Evolutionary conservation across 2,113 vertebrate genomes (phyloP).

Genomic region (Myotis davidii): DNA sequence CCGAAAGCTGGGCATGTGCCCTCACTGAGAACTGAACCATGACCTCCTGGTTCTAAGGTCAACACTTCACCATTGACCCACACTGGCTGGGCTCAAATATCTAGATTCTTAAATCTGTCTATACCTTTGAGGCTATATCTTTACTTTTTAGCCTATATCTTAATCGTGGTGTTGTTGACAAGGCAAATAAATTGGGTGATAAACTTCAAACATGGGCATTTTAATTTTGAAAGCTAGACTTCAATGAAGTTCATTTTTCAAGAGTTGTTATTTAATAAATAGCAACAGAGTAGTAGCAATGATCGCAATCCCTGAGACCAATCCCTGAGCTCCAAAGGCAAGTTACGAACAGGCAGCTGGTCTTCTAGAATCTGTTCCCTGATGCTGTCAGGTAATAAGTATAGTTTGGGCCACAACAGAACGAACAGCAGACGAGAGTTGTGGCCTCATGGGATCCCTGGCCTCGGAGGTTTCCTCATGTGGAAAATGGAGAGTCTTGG

Average conservation of each 20-base stretch:
- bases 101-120: neutral
- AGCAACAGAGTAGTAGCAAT: neutral
- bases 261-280: neutral
- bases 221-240: constrained; percentile 30
- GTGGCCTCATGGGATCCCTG: neutral
- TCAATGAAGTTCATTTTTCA: neutral
- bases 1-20: no score
- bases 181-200: neutral
- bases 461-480: neutral
- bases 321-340: neutral
- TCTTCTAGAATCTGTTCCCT: neutral
- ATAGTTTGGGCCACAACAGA: neutral
- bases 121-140: neutral
- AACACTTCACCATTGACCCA: no score
- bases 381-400: neutral
- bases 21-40: no score
- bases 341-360: neutral
- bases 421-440: neutral
- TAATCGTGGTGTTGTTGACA: neutral
- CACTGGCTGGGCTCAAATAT: no score
- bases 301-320: neutral
- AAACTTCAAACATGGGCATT: neutral
- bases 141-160: neutral
- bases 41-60: no score
- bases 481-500: neutral